These are phyloP conservation scores for Coenonympha glycerion DNA, from an alignment of 2,888 invertebrate species.

Conservation along the genomic window DNA sequence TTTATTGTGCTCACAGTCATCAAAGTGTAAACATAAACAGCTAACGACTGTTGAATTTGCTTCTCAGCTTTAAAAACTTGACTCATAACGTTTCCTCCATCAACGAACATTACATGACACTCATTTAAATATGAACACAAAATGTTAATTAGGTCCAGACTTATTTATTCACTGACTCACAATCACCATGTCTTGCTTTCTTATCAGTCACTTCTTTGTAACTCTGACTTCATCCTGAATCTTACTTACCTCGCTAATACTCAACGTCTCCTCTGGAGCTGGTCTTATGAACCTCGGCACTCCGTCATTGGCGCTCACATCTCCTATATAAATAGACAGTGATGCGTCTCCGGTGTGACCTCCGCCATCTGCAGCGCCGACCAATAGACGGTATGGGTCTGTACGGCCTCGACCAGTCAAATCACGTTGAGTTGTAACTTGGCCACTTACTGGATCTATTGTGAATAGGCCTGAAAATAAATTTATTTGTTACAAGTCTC, in stretches of 20 bases:
- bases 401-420: constrained; percentile 85
- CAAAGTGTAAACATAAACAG: no score
- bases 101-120: no score
- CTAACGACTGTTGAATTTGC: no score
- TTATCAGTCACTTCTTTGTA: no score
- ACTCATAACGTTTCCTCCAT: no score
- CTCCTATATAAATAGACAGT: constrained; percentile 82
- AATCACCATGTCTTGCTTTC: no score
- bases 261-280: constrained; percentile 80
- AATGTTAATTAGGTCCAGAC: no score
- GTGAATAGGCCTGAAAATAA: constrained; percentile 77
- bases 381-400: constrained; percentile 81
- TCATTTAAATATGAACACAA: no score
- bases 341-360: constrained; percentile 78
- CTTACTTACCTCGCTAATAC: constrained; percentile 78
- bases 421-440: constrained; percentile 78
- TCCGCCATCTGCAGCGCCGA: constrained; percentile 83
- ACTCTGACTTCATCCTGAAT: no score
- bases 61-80: no score
- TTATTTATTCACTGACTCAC: no score
- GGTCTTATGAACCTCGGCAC: constrained; percentile 85
- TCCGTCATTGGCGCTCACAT: constrained; percentile 87
- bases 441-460: constrained; percentile 80
- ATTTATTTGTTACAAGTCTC: neutral
- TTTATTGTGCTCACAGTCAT: no score